Evolutionary conservation across 2,888 invertebrate genomes (phyloP).

Genomic region (Eupithecia abbreviata): DNA sequence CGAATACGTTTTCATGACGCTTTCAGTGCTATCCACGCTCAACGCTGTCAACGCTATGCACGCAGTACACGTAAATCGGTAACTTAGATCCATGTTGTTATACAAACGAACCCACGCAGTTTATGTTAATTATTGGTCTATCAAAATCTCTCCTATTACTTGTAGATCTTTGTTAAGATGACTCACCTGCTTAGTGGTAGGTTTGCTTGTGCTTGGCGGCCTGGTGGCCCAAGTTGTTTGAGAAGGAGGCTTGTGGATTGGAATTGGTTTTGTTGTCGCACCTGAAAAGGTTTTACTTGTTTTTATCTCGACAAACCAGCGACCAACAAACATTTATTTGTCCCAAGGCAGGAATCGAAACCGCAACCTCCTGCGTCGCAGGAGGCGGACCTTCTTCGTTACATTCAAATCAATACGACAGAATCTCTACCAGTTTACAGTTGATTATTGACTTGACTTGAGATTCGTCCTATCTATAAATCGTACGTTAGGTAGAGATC

Average conservation of each 20-base stretch:
- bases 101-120: not conserved
- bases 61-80: too few species aligned
- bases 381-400: too few species aligned
- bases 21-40: too few species aligned
- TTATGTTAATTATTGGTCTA: not conserved
- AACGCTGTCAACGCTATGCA: too few species aligned
- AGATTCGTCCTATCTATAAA: not conserved
- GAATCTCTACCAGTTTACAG: too few species aligned
- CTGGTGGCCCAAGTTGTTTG: conserved; percentile 85
- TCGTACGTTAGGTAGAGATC: not conserved
- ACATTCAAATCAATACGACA: not conserved
- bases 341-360: too few species aligned
- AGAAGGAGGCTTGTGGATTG: conserved; percentile 40
- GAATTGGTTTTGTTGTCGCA: conserved; percentile 57
- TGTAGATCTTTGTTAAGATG: not conserved
- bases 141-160: not conserved
- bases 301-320: not conserved
- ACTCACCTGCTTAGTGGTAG: conserved; percentile 67
- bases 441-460: too few species aligned
- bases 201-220: conserved; percentile 74
- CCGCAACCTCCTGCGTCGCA: too few species aligned
- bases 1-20: too few species aligned
- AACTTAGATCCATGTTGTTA: too few species aligned
- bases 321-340: not conserved
- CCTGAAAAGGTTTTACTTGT: conserved; percentile 53